Base-by-base conservation (phyloP, 2,113 vertebrate species). In the Podarcis cretensis region DNA sequence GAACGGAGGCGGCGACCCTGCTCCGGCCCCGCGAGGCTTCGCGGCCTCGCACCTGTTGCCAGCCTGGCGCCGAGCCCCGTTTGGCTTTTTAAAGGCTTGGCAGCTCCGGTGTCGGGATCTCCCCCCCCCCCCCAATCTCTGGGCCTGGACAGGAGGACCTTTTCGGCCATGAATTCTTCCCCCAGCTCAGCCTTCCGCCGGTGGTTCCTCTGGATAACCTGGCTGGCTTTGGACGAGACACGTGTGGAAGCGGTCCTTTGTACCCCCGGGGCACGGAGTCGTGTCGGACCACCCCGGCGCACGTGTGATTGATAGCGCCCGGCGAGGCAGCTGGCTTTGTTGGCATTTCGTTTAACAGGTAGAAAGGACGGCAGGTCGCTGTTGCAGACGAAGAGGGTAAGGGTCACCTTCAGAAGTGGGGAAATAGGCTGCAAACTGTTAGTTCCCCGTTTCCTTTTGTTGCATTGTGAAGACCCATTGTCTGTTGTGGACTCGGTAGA, bases 11-110 rank as follows among this genome's bases (percentile, higher is more conserved):
- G 48, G 48, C 48, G 48, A 54, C 48, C 48, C 48, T 54, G 48
- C 48, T 54, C 48, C 3, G 48, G 48, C 48, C 48, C 77, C 25
- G 6, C 27, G 69, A 82, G 66, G 23, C 57, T 30, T 2, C 66
- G 57, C 27, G 43, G 54, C 54, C 73, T 32, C 63, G 80, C 92
- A 94, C 92, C 90, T 94, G 93, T 92, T 92, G 91, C 63, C 3
- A 82, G 30, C 23, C 27, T 4, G 48, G 69, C 81, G 84, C 83
- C 81, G 65, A 74, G 73, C 68, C n/a, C 81, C 25, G 59, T 2
- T 87, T 71, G 65, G 3, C 6, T 74, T 80, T 89, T 87, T 54
- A 27, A 85, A 91, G 84, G 43, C 10, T 40, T 1, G 59, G 71
- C 63, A 25, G 25, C 9, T 73, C 21, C 40, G 63, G 27, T 54